Conservation (phyloP, 2,113 vertebrate genomes). For the Equus quagga region DNA sequence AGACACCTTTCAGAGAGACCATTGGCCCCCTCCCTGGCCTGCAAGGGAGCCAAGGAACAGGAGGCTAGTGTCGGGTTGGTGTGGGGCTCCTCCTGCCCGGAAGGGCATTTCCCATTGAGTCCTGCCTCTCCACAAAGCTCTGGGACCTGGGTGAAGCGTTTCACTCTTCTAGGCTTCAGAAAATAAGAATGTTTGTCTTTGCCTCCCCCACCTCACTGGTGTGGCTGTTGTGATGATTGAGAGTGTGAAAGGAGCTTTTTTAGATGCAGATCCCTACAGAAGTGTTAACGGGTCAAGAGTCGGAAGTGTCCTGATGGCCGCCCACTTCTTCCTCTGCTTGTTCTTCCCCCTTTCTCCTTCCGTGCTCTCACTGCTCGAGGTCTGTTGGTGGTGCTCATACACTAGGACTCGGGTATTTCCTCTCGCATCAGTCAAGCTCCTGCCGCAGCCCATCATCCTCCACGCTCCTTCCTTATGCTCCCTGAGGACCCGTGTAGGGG, state of each 20-base stretch:
- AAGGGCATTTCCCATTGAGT: neutral
- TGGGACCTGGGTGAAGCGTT: too few relatives aligned
- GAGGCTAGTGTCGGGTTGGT: too few relatives aligned
- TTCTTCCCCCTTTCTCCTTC: neutral
- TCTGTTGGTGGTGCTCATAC: neutral
- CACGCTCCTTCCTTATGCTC: neutral
- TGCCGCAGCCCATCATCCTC: accelerated
- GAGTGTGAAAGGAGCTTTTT: neutral
- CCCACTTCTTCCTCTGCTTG: neutral
- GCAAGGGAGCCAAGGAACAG: neutral
- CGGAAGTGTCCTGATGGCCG: neutral
- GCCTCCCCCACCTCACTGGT: neutral
- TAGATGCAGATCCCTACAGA: neutral
- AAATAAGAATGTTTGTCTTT: neutral
- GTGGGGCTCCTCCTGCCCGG: accelerated
- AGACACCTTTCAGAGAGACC: too few relatives aligned
- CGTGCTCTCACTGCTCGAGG: neutral
- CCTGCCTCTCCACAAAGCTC: neutral
- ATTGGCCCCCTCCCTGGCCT: neutral
- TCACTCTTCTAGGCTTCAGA: neutral
- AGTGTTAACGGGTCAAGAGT: neutral
- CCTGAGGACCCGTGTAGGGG: neutral
- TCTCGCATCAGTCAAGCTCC: neutral
- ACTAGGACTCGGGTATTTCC: neutral
- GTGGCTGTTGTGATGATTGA: neutral